Conservation (phyloP, 2,797 vertebrate species). For the Danio aesculapii region DNA sequence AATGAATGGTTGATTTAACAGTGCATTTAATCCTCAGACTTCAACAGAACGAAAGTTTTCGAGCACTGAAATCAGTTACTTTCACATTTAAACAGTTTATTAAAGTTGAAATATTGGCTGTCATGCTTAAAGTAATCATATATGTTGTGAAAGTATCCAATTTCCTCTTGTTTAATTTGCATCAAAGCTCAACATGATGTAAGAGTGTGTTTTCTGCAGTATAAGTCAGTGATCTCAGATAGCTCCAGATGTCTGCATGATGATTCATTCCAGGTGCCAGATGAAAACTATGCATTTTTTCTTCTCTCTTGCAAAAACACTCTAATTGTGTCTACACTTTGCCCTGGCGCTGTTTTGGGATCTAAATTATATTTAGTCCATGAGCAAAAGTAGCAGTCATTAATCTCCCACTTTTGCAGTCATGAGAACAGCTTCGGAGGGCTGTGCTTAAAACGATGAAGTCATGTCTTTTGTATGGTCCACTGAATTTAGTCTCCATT, state of each 20-base stretch:
- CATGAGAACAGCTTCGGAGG: constrained; percentile 5
- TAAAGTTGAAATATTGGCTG: constrained; percentile 26
- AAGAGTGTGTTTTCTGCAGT: constrained; percentile 30
- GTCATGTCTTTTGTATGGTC: constrained; percentile 14
- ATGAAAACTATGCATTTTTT: constrained; percentile 5
- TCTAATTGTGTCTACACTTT: background rate
- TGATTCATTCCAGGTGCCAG: constrained; percentile 59
- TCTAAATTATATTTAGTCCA: constrained; percentile 33
- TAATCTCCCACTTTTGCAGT: background rate
- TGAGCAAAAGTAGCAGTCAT: constrained; percentile 5
- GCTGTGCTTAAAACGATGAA: constrained; percentile 29
- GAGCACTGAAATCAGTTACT: background rate
- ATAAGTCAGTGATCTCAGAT: constrained; percentile 32
- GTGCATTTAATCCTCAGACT: background rate
- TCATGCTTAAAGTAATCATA: constrained; percentile 20
- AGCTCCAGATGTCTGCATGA: constrained; percentile 55
- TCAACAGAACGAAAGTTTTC: background rate
- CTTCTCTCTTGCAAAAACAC: constrained; percentile 41
- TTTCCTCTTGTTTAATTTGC: constrained; percentile 33
- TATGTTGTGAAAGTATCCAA: constrained; percentile 7
- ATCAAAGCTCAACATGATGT: constrained; percentile 30
- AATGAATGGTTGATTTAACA: constrained; percentile 30
- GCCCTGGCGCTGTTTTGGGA: constrained; percentile 3
- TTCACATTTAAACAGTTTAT: constrained; percentile 32
- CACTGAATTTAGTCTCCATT: background rate